A percentile compares a stretch with the other conserved stretches of the same genome.
Conservation (phyloP, 2,888 invertebrate genomes). For the Synergus laeviventris region DNA sequence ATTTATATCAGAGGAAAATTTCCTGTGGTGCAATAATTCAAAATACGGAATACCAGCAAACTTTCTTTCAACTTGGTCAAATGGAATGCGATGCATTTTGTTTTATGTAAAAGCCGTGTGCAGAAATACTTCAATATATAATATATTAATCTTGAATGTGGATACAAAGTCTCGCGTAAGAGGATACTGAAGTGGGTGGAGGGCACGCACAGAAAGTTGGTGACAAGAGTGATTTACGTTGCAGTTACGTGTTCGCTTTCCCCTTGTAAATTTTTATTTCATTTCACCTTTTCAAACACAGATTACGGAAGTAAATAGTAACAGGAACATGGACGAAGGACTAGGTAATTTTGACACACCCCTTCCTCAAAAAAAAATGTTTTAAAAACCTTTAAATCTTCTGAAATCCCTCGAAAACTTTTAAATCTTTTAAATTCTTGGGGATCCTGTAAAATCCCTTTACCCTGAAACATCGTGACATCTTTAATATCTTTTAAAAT, state of each 20-base stretch:
- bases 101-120: background rate
- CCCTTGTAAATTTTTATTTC: slow-evolving; percentile 5
- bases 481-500: no score
- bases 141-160: background rate
- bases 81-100: background rate
- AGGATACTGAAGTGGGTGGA: slow-evolving; percentile 2
- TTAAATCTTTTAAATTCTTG: no score
- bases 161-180: background rate
- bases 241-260: slow-evolving; percentile 10
- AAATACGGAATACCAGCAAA: background rate
- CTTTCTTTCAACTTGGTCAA: background rate
- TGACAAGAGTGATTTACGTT: slow-evolving; percentile 20
- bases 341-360: background rate
- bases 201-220: background rate
- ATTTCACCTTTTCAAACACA: background rate
- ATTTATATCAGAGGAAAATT: background rate
- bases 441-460: no score
- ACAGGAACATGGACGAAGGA: background rate
- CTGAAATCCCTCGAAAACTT: no score
- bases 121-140: background rate
- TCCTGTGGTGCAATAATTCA: background rate
- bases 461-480: no score
- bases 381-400: no score
- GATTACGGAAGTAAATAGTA: background rate
- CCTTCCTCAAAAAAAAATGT: no score